A percentile compares a stretch with the other conserved stretches of the same genome.
Conservation (phyloP, 2,888 invertebrate genomes). For the Pediacus dermestoides region DNA sequence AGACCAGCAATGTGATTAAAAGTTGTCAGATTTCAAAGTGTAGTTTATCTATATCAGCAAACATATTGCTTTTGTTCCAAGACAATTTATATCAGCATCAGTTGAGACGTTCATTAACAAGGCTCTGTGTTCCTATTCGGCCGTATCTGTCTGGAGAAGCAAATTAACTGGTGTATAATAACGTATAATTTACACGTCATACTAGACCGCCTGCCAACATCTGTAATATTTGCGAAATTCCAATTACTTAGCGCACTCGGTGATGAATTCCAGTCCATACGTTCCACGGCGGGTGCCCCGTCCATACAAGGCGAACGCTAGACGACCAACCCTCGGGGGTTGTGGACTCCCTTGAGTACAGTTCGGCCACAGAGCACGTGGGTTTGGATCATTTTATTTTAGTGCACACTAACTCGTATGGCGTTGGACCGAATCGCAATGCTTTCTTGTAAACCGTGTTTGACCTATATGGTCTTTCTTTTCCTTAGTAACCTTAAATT, state of each 20-base stretch:
- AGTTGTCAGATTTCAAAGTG: too few species aligned
- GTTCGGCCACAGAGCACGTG: slow-evolving; percentile 11
- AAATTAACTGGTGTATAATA: slow-evolving; percentile 7
- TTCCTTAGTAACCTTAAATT: slow-evolving; percentile 6
- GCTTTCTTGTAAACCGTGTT: slow-evolving; percentile 6
- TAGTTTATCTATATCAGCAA: too few species aligned
- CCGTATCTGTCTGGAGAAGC: too few species aligned
- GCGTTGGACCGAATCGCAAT: slow-evolving; percentile 12
- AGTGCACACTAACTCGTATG: slow-evolving; percentile 13
- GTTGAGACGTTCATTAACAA: too few species aligned
- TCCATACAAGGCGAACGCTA: background rate
- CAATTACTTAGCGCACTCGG: slow-evolving; percentile 18
- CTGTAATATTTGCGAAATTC: slow-evolving; percentile 28
- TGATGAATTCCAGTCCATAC: slow-evolving; percentile 9
- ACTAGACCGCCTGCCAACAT: slow-evolving; percentile 22
- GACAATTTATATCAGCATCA: too few species aligned
- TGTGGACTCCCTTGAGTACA: slow-evolving; percentile 2
- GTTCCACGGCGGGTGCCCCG: slow-evolving; percentile 3
- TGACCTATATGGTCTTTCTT: slow-evolving; percentile 6
- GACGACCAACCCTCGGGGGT: background rate
- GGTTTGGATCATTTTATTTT: slow-evolving; percentile 15
- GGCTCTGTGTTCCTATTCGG: too few species aligned
- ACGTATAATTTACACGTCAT: slow-evolving; percentile 22
- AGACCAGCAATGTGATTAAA: too few species aligned
- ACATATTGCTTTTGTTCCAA: too few species aligned